phyloP scores from a whole-genome alignment of 2,113 vertebrate genomes.

The Dasypus novemcinctus region DNA sequence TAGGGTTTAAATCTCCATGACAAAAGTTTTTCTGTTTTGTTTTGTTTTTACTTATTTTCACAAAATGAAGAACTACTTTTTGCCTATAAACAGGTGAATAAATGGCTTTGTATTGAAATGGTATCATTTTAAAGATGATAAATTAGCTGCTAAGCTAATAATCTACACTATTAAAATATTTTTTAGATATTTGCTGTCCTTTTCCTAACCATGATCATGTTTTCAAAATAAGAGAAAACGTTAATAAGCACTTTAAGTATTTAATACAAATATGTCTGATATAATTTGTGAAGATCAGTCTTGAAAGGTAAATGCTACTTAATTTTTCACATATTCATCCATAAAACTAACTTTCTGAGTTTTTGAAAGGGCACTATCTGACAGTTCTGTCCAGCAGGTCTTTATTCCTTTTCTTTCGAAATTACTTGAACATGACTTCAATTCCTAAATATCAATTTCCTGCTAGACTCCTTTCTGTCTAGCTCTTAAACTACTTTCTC shows the following conservation, averaged over 20 bases:
- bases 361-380: slow-evolving; percentile 22
- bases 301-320: not conserved
- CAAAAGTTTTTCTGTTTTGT: not conserved
- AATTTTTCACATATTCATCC: not conserved
- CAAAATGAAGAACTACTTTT: not conserved
- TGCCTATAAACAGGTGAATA: not conserved
- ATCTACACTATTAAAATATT: not conserved
- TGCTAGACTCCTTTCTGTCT: not conserved
- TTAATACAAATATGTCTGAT: not conserved
- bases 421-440: slow-evolving; percentile 56
- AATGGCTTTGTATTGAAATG: not conserved
- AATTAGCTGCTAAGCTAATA: not conserved
- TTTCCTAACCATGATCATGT: not conserved
- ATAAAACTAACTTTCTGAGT: not conserved
- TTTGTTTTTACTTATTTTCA: not conserved
- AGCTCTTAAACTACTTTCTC: slow-evolving; percentile 25
- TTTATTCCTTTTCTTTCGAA: slow-evolving; percentile 51
- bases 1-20: not conserved
- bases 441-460: slow-evolving; percentile 59
- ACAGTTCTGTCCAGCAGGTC: slow-evolving; percentile 3
- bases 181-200: not conserved
- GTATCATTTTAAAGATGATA: not conserved
- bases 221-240: not conserved
- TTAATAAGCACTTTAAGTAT: not conserved
- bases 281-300: not conserved